Conservation (phyloP, 1,140 invertebrate species). For the Pseudomyrmex dendroicus region DNA sequence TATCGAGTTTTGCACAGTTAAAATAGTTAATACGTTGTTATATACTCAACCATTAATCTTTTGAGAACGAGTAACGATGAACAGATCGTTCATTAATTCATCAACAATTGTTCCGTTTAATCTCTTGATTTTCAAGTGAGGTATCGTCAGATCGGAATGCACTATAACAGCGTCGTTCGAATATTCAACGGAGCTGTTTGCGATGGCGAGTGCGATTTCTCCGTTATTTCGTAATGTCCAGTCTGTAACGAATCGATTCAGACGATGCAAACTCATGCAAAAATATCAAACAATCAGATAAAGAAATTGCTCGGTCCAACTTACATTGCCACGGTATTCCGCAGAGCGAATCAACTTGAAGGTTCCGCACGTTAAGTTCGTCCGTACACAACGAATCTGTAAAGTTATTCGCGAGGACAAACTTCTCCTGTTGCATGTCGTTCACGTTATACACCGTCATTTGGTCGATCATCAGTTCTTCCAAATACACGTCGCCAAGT, state of each 20-base stretch:
- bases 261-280: background rate
- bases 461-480: conserved; percentile 63
- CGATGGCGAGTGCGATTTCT: conserved; percentile 30
- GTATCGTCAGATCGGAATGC: conserved; percentile 56
- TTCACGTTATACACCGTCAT: conserved; percentile 51
- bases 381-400: conserved; percentile 21
- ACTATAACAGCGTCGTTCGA: conserved; percentile 67
- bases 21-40: background rate
- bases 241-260: conserved; percentile 59
- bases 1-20: background rate
- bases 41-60: conserved; percentile 69
- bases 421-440: background rate
- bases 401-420: conserved; percentile 30
- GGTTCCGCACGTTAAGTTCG: conserved; percentile 56
- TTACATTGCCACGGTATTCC: conserved; percentile 66
- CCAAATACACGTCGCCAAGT: conserved; percentile 53
- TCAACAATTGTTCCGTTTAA: conserved; percentile 65
- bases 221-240: conserved; percentile 67
- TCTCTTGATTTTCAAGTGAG: conserved; percentile 46
- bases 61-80: conserved; percentile 66
- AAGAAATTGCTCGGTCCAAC: conserved; percentile 12
- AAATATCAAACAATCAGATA: background rate
- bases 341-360: conserved; percentile 73
- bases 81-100: conserved; percentile 66
- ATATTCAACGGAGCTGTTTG: conserved; percentile 40